Evolutionary conservation across 2,797 vertebrate genomes (phyloP).

Genomic region (Enteromius afrohamiltoni): DNA sequence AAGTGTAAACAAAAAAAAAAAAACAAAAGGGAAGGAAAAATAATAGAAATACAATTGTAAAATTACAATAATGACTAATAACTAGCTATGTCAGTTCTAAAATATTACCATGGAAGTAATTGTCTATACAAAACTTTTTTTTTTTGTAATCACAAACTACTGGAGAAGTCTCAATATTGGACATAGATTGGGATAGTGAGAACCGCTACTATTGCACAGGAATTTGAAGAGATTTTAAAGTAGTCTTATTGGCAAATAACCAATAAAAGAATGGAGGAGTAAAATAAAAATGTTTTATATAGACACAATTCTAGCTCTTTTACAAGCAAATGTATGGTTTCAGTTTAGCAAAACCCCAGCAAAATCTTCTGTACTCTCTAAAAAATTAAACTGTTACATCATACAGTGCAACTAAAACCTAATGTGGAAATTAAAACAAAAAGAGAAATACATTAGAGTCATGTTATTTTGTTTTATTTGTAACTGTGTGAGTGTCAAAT

Average conservation of each 20-base stretch:
- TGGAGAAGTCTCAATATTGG: neutral
- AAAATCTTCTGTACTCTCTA: neutral
- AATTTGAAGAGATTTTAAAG: neutral
- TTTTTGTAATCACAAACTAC: neutral
- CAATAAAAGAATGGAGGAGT: neutral
- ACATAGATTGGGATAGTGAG: no score
- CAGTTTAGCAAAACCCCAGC: neutral
- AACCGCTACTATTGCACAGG: neutral
- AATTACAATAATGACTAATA: neutral
- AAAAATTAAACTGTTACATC: neutral
- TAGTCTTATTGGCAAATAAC: neutral
- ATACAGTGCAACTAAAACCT: neutral
- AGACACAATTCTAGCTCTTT: neutral
- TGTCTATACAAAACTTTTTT: neutral
- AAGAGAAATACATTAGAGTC: constrained; percentile 17
- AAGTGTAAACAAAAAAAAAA: neutral
- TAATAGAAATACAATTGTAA: neutral
- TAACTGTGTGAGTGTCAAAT: constrained; percentile 55
- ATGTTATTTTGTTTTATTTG: constrained; percentile 59
- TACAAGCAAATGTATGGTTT: neutral
- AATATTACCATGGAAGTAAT: neutral
- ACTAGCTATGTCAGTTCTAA: neutral
- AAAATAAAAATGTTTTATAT: neutral
- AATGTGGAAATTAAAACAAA: constrained; percentile 17
- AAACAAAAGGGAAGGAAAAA: neutral